Evolutionary conservation across 2,113 vertebrate species (phyloP).

Genomic region (Hippocampus abdominalis): DNA sequence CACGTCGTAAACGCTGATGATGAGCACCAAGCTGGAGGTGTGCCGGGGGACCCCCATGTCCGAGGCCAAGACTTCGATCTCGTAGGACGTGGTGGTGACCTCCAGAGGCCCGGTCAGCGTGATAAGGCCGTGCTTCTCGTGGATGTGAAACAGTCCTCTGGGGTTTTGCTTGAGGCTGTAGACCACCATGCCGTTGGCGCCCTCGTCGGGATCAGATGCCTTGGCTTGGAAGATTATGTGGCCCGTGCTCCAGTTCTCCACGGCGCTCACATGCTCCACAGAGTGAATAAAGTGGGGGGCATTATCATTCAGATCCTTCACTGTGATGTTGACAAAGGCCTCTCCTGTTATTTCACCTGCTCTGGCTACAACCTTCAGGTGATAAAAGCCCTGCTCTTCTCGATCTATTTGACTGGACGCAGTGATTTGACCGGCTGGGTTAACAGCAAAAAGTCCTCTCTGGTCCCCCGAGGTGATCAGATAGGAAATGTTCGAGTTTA

Average conservation of each 20-base stretch:
- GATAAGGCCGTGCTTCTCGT: constrained; percentile 83
- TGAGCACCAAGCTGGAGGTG: constrained; percentile 83
- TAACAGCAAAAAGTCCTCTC: constrained; percentile 82
- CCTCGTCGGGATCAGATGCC: constrained; percentile 90
- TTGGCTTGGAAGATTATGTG: constrained; percentile 91
- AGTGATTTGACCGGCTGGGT: constrained; percentile 80
- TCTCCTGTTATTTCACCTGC: constrained; percentile 89
- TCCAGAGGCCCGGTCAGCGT: constrained; percentile 83
- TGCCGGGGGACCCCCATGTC: constrained; percentile 88
- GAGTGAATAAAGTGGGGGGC: constrained; percentile 85
- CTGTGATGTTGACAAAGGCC: constrained; percentile 86
- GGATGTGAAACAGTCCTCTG: constrained; percentile 82
- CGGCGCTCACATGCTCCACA: constrained; percentile 87
- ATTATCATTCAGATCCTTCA: constrained; percentile 96
- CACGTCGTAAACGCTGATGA: constrained; percentile 90
- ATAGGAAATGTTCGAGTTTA: constrained; percentile 93
- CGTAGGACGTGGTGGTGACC: constrained; percentile 85
- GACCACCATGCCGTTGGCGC: constrained; percentile 82
- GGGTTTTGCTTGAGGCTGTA: constrained; percentile 93
- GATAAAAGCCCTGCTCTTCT: constrained; percentile 90
- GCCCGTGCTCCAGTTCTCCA: constrained; percentile 93
- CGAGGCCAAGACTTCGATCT: constrained; percentile 85
- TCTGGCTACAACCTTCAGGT: constrained; percentile 88
- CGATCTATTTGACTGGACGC: constrained; percentile 85
- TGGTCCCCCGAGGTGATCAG: constrained; percentile 92